Evolutionary conservation across 2,888 invertebrate species (phyloP).

Genomic region (Ochropacha duplaris): DNA sequence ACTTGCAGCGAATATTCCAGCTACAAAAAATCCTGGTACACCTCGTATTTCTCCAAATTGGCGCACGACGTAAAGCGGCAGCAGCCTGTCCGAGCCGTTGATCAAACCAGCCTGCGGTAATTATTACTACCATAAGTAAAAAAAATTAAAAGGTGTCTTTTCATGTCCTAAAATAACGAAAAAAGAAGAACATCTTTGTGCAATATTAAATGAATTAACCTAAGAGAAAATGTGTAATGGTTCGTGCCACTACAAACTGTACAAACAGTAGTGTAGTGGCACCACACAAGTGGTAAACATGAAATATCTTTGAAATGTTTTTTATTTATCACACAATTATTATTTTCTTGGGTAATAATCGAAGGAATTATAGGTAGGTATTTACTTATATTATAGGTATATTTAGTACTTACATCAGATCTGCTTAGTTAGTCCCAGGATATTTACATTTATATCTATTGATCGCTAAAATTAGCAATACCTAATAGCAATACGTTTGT

Average conservation of each 20-base stretch:
- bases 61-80: slow-evolving; percentile 95
- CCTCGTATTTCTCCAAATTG: slow-evolving; percentile 89
- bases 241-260: background rate
- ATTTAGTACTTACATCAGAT: no score
- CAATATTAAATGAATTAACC: background rate
- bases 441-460: no score
- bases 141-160: background rate
- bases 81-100: slow-evolving; percentile 89
- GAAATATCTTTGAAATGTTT: no score
- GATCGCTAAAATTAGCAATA: no score
- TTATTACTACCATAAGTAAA: background rate
- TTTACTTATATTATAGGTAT: no score
- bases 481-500: no score
- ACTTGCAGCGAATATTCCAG: slow-evolving; percentile 97
- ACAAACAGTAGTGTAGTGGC: background rate
- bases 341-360: no score
- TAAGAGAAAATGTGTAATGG: background rate
- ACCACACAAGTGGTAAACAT: background rate
- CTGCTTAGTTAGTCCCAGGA: no score
- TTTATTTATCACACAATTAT: no score
- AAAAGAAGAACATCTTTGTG: background rate
- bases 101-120: slow-evolving; percentile 83
- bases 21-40: slow-evolving; percentile 95
- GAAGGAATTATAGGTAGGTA: no score
- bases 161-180: background rate